Base-by-base conservation (phyloP, 2,888 invertebrate species). In the Lymantria dispar region DNA sequence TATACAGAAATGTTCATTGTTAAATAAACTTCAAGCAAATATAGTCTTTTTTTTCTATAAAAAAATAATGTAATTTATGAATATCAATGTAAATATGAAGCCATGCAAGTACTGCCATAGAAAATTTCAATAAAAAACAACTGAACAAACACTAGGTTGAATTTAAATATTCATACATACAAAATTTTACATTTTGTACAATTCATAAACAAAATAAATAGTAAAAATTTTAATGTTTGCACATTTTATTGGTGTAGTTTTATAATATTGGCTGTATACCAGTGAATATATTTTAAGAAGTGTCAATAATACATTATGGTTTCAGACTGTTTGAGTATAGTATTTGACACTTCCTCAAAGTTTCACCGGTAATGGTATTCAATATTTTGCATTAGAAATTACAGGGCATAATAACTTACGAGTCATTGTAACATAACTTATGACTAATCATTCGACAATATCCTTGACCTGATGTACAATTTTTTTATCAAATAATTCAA, bases 1-100 rank as follows among this genome's bases (percentile, higher is more conserved):
- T 86, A 87, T 85, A 88, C 85, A 87, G 78, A 83, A 81, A 84
- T 77, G 72, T 78, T 79, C 73, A 67, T 63, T 56, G 53, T 65
- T 63, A 65, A 62, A 60, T 66, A 63, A 66, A 62, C 61, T 62
- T 62, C 64, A 60, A 64, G 58, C 50, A 63, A 61, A 62, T 60
- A 64, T 50, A 54, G 52, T 58, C 52, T 51, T 43, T 22, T 50
- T 63, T 62, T 33, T 52, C 45, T 54, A 56, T 55, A 53, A 29
- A 37, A 22, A 22, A 2, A 30, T 59, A 54, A 58, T 59, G 54
- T 45, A 61, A 62, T 62, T 60, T 48, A 60, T 57, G 57, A 47
- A 47, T 38, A 51, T 55, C 55, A 56, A 52, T 56, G 43, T 45
- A 56, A 43, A 56, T 54, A 55, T 54, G 33, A 33, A 10, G 61